Evolutionary conservation across 1,140 invertebrate genomes (phyloP).

Genomic region (Campodea augens): DNA sequence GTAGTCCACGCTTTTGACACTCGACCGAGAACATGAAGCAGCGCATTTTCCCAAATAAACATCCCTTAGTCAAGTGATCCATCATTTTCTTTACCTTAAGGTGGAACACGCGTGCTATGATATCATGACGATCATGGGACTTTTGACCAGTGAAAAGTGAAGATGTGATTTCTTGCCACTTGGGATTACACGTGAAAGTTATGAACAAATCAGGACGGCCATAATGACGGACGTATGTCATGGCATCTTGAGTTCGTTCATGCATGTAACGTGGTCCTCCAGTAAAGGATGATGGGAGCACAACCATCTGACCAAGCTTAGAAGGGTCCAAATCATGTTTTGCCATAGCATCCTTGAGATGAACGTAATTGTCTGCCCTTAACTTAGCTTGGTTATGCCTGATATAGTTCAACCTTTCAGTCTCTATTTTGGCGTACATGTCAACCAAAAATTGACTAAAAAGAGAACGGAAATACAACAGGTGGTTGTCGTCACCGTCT

Average conservation of each 20-base stretch:
- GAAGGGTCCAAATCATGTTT: slow-evolving; percentile 9
- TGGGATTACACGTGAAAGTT: slow-evolving; percentile 30
- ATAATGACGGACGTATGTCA: slow-evolving; percentile 20
- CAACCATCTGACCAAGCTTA: slow-evolving; percentile 13
- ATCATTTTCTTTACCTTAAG: slow-evolving; percentile 11
- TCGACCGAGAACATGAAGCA: slow-evolving; percentile 5
- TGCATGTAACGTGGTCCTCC: slow-evolving; percentile 25
- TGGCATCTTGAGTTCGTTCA: slow-evolving; percentile 25
- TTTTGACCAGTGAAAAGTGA: slow-evolving; percentile 18
- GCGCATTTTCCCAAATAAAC: background rate
- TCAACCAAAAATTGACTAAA: slow-evolving; percentile 24
- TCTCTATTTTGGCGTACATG: slow-evolving; percentile 23
- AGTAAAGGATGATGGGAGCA: slow-evolving; percentile 26
- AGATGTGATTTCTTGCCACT: slow-evolving; percentile 27
- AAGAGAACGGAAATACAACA: slow-evolving; percentile 17
- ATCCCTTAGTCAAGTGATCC: slow-evolving; percentile 5
- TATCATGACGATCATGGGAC: slow-evolving; percentile 17
- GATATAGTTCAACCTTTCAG: slow-evolving; percentile 20
- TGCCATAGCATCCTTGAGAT: slow-evolving; percentile 14
- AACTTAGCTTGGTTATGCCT: slow-evolving; percentile 21
- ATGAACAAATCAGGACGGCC: slow-evolving; percentile 23
- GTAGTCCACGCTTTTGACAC: no score
- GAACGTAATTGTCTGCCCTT: slow-evolving; percentile 18
- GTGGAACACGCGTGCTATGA: slow-evolving; percentile 15
- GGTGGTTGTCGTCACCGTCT: slow-evolving; percentile 15